phyloP scores from a whole-genome alignment of 2,113 vertebrate species.

The Gasterosteus nipponicus region DNA sequence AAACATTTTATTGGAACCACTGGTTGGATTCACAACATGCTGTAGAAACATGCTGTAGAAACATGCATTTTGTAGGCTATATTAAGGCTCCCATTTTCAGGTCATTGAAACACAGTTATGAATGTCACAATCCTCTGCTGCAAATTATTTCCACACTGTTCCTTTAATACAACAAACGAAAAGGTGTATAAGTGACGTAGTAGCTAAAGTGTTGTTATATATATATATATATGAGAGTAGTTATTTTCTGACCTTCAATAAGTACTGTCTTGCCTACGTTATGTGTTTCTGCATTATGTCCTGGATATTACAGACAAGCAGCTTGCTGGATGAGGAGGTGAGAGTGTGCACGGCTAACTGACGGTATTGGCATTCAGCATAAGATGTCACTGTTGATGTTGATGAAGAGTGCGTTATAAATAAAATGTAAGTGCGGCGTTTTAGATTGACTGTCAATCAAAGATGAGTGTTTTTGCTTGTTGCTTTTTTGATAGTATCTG shows the following conservation, averaged over 20 bases:
- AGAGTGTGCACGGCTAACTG: constrained; percentile 9
- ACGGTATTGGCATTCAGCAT: neutral
- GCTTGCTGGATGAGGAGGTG: constrained; percentile 15
- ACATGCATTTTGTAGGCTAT: no score
- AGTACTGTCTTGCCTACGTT: no score
- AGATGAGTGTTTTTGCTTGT: constrained; percentile 6
- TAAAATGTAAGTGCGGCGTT: neutral
- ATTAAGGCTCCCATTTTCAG: no score
- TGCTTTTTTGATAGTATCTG: constrained; percentile 21
- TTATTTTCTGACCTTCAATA: no score
- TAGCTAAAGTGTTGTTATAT: no score
- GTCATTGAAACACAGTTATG: neutral
- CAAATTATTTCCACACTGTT: neutral
- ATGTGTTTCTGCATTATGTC: no score
- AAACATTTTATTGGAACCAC: no score
- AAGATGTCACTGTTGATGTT: constrained; percentile 1
- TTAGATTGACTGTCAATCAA: constrained; percentile 46
- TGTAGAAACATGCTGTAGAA: no score
- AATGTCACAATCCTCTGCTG: no score
- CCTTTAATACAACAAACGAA: neutral
- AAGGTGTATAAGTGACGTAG: neutral
- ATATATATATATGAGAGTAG: no score
- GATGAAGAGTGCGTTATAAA: no score
- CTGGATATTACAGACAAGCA: neutral
- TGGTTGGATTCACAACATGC: no score